phyloP scores from a whole-genome alignment of 2,797 vertebrate species.

The Pantherophis alleghaniensis region DNA sequence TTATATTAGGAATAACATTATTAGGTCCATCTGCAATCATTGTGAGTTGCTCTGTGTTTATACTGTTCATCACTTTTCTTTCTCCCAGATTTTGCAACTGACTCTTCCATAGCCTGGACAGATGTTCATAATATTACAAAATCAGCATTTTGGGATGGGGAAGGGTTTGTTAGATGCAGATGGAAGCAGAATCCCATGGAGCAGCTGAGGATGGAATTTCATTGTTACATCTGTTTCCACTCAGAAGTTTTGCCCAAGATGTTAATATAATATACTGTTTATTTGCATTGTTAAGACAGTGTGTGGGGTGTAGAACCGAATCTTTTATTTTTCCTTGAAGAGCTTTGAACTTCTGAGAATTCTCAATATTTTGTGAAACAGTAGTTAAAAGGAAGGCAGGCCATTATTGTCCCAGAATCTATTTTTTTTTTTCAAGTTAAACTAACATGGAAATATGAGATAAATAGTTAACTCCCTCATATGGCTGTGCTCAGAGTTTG shows the following conservation, averaged over 20 bases:
- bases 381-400: not conserved
- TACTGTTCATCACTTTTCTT: not conserved
- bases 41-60: fast-evolving
- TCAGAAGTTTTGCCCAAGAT: constrained; percentile 44
- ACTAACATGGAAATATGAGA: fast-evolving
- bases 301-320: not conserved
- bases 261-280: constrained; percentile 24
- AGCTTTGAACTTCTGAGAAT: not conserved
- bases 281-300: fast-evolving
- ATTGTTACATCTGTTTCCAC: constrained; percentile 60
- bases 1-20: not conserved
- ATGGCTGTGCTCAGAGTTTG: not conserved
- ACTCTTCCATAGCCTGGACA: constrained; percentile 14
- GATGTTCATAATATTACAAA: constrained; percentile 1
- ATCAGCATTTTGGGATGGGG: constrained; percentile 29
- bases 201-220: constrained; percentile 59
- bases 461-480: not conserved
- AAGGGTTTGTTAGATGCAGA: constrained; percentile 32
- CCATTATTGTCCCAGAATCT: not conserved
- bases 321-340: not conserved
- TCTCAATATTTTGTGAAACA: not conserved
- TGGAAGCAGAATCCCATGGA: constrained; percentile 36
- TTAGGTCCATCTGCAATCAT: not conserved
- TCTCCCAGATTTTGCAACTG: not conserved
- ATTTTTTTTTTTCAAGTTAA: not conserved